Evolutionary conservation across 2,888 invertebrate genomes (phyloP).

Genomic region (Steinernema scapterisci): DNA sequence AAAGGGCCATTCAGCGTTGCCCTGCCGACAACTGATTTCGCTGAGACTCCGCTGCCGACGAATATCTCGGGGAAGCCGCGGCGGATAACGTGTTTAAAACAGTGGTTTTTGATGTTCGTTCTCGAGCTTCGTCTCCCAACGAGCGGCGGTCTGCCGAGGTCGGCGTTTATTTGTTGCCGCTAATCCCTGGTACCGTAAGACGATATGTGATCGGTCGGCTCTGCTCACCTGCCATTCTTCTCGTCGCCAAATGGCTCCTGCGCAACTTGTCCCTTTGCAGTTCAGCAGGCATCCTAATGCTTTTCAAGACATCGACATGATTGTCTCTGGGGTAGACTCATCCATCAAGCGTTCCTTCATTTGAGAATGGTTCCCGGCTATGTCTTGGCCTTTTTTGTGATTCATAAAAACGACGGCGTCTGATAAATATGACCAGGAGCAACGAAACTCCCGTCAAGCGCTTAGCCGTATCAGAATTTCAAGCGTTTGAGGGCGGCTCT

Average conservation of each 20-base stretch:
- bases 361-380: neutral
- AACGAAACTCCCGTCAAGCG: neutral
- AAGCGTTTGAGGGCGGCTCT: neutral
- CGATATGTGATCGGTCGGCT: neutral
- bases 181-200: conserved; percentile 25
- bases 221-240: conserved; percentile 18
- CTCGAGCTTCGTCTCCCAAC: neutral
- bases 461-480: neutral
- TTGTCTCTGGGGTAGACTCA: neutral
- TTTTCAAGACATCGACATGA: neutral
- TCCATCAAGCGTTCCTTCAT: conserved; percentile 1
- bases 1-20: conserved; percentile 7
- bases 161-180: neutral
- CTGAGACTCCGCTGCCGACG: no score
- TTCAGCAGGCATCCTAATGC: neutral
- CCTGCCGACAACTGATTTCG: conserved; percentile 6
- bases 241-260: neutral
- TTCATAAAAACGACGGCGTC: neutral
- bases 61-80: conserved; percentile 4
- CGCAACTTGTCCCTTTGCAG: neutral
- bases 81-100: conserved; percentile 6
- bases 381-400: neutral
- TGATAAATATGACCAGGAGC: neutral
- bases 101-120: conserved; percentile 2
- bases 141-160: neutral